Evolutionary conservation across 2,888 invertebrate species (phyloP).

Genomic region (Saturnia pavonia): DNA sequence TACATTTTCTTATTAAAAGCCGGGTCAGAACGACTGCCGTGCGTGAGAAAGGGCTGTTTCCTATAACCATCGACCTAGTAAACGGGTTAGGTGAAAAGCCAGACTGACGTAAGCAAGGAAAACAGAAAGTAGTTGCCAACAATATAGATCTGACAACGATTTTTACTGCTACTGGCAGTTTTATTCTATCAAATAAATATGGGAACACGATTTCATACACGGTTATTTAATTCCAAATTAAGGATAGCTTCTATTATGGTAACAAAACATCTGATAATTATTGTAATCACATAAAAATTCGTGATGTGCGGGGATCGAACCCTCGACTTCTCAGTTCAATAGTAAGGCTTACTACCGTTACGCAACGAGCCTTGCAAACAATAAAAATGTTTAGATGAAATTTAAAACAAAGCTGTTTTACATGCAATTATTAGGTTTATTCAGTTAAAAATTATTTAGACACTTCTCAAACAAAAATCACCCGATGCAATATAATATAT

Average conservation of each 20-base stretch:
- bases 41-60: slow-evolving; percentile 47
- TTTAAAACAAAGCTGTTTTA: too few species aligned
- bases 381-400: too few species aligned
- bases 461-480: not conserved
- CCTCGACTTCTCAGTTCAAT: too few species aligned
- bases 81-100: slow-evolving; percentile 42
- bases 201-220: too few species aligned
- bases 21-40: slow-evolving; percentile 21
- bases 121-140: slow-evolving; percentile 11
- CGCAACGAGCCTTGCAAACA: too few species aligned
- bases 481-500: too few species aligned
- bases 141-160: not conserved
- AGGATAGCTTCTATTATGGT: too few species aligned
- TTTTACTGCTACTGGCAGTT: not conserved
- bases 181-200: not conserved
- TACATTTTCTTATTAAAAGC: slow-evolving; percentile 26
- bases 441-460: not conserved
- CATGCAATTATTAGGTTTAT: not conserved
- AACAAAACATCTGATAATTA: too few species aligned
- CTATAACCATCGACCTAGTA: slow-evolving; percentile 44
- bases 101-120: slow-evolving; percentile 24
- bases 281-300: too few species aligned
- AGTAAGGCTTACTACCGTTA: too few species aligned
- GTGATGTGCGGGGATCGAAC: too few species aligned
- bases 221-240: too few species aligned